Evolutionary conservation across 1,140 invertebrate species (phyloP), one percentile per base, ranked within the genome.

Genomic region (Lutraria rhynchaena): DNA sequence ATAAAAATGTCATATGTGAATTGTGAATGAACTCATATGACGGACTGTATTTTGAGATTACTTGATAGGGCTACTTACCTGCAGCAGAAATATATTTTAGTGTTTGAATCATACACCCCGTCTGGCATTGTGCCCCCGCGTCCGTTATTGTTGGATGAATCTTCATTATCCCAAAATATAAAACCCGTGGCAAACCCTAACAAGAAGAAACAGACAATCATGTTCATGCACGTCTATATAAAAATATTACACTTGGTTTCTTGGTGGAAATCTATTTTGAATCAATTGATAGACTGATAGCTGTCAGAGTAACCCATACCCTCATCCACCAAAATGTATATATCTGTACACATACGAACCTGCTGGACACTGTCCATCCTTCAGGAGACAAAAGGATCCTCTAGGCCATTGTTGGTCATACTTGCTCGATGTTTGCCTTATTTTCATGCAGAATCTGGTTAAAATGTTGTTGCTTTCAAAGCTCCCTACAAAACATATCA

Each of bases 21-120:
- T n/a, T n/a, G n/a, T n/a, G n/a, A n/a, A n/a, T n/a, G n/a, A n/a
- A n/a, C n/a, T n/a, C n/a, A n/a, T n/a, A n/a, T n/a, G n/a, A n/a
- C n/a, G n/a, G n/a, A n/a, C n/a, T n/a, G n/a, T n/a, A n/a, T n/a
- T n/a, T n/a, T n/a, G n/a, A n/a, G n/a, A n/a, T n/a, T n/a, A n/a
- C n/a, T n/a, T n/a, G n/a, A n/a, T n/a, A n/a, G n/a, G n/a, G n/a
- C n/a, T n/a, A n/a, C n/a, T 17, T 51, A 86, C 85, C 85, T 77
- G 81, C 85, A 86, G 60, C 85, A 86, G 74, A 81, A 86, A 15
- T 51, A 49, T 15, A 85, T 83, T 31, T 85, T 83, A 46, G 85
- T 86, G 61, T 86, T 83, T 19, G 19, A 24, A 51, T 71, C 69
- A 27, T 74, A 86, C 0, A 46, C 69, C 0, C 85, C 85, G 37